Evolutionary conservation across 2,113 vertebrate species (phyloP).

Genomic region (Microcebus tavaratra): DNA sequence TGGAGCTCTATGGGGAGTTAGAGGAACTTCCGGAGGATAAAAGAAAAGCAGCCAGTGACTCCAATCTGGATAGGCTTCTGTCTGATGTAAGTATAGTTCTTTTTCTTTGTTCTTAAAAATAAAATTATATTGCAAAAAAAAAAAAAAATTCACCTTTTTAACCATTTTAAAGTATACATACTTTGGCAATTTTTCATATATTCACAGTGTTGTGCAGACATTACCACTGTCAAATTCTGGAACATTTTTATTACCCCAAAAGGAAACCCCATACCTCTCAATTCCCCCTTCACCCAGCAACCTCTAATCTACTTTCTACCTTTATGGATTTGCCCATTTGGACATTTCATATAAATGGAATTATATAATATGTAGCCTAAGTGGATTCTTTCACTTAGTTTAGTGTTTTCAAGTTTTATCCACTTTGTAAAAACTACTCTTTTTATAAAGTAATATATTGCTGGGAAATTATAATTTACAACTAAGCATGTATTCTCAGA

Average conservation of each 20-base stretch:
- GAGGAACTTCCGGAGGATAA: constrained; percentile 96
- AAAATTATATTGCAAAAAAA: not conserved
- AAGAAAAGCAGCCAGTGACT: constrained; percentile 91
- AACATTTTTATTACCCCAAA: not conserved
- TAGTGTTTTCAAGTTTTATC: not conserved
- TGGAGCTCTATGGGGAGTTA: constrained; percentile 95
- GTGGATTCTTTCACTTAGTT: not conserved
- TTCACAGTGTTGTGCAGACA: not conserved
- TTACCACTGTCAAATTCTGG: not conserved
- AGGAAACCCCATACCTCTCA: not conserved
- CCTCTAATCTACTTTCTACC: not conserved
- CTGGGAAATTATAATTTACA: not conserved
- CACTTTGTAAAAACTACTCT: not conserved
- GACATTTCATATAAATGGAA: not conserved
- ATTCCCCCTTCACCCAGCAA: not conserved
- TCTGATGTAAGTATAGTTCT: constrained; percentile 90
- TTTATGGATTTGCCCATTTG: not conserved
- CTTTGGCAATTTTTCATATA: not conserved
- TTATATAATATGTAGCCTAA: not conserved
- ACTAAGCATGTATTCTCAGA: not conserved
- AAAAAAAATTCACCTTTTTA: not conserved
- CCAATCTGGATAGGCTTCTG: constrained; percentile 95
- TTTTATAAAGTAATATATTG: not conserved
- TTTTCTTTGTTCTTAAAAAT: not conserved
- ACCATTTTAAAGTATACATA: not conserved